Evolutionary conservation across 2,113 vertebrate genomes (phyloP), one percentile per base, ranked within the genome.

Genomic region (Steatornis caripensis): DNA sequence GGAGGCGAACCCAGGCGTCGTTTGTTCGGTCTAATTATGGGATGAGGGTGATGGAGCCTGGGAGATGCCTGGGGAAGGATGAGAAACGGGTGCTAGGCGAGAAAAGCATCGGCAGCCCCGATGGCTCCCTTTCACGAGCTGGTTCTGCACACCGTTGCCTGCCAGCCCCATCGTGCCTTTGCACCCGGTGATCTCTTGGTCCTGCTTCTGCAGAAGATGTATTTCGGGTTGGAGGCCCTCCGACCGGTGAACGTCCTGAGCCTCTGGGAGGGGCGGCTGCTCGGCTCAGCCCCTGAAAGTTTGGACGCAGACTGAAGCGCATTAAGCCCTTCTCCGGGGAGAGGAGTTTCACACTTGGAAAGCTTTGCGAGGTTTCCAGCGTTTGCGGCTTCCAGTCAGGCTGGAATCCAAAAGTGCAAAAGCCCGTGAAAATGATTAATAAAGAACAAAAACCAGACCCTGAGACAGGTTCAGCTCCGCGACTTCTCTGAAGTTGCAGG

Each of bases 391-490:
- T 92, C 76, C 41, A 81, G 48, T 66, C 87, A 89, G 92, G 72
- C 83, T 92, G 72, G 65, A 65, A 94, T 97, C 80, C 94, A 90
- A 22, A 90, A 94, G 75, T 45, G 83, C 29, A 90, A 76, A 92
- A 51, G 51, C 45, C 87, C 4, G 0, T 77, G 86, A 75, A 92
- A 95, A 53, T 51, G 45, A 90, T 86, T 88, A 93, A 93, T 79
- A 51, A 84, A 65, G 79, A 90, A 91, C 32, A 84, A 93, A 86
- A 95, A 58, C 3, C 78, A 92, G 92, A 79, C 21, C 29, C 58
- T 4, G 20, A 78, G 74, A 65, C 54, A 89, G 65, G 79, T 86
- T 94, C 65, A 69, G 65, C 78, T 90, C 82, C 6, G 4, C 0
- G 0, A 17, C 51, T 39, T 20, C 64, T 68, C 78, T 66, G 77